A percentile compares a stretch with the other conserved stretches of the same genome.
Conservation (phyloP, 2,113 vertebrate genomes). For the Riparia riparia region DNA sequence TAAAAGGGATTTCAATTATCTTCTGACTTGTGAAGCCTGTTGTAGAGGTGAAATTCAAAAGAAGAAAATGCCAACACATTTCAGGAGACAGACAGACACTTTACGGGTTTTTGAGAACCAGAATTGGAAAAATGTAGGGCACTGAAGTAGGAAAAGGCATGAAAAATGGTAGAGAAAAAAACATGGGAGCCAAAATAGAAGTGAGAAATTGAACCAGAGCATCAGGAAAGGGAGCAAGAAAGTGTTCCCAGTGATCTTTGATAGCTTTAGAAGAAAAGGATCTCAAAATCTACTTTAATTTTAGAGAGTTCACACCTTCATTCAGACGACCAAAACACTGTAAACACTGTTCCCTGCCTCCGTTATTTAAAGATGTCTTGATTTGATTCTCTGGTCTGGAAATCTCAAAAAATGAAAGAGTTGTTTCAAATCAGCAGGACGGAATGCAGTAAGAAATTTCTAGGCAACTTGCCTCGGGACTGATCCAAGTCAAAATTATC, state of each 20-base stretch:
- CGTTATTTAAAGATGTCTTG: not conserved
- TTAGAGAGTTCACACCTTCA: not conserved
- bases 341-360: not conserved
- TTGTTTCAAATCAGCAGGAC: not conserved
- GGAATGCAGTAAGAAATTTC: not conserved
- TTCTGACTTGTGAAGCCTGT: not conserved
- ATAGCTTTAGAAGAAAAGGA: not conserved
- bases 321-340: not conserved
- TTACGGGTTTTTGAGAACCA: not conserved
- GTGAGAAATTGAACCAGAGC: not conserved
- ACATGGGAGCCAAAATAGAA: constrained; percentile 20
- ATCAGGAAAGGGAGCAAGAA: not conserved
- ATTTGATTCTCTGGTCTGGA: not conserved
- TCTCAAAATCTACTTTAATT: not conserved
- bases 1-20: not conserved
- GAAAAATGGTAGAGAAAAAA: not conserved
- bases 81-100: not conserved
- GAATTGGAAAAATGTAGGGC: not conserved
- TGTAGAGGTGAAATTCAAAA: not conserved
- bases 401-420: not conserved
- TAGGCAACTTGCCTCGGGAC: not conserved
- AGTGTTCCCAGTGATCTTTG: not conserved
- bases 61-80: not conserved
- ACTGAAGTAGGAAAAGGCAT: not conserved
- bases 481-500: not conserved